Base-by-base conservation (phyloP, 2,113 vertebrate genomes). In the Campylomormyrus numenius region DNA sequence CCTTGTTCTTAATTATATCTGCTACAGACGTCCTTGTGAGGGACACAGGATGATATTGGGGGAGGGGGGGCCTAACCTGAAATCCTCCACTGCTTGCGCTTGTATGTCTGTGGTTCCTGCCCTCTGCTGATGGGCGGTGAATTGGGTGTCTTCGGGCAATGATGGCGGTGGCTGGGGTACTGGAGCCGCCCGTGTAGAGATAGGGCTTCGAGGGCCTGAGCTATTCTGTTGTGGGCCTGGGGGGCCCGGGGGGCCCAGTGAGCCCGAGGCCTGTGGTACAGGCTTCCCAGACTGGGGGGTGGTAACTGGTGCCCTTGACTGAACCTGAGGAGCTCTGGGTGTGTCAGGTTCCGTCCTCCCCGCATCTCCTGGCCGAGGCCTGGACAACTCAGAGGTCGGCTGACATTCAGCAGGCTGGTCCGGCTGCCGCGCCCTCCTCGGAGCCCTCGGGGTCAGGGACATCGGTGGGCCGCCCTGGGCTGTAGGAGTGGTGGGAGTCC, bases 81-180 rank as follows among this genome's bases (percentile, higher is more conserved):
- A 96, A 91, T 96, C 96, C 56, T 96, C 95, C 70, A 93, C 85
- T 17, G 52, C 85, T 80, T 94, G 95, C 11, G 94, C 84, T 92
- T 93, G 94, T 21, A 95, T 95, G 93, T 96, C 95, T 1, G 94
- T 94, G 1, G 96, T 95, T 2, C 95, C 95, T 2, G 93, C 95
- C 90, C 94, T 94, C 88, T 94, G 94, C 6, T 95, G 89, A 27
- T 96, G 92, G 88, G 92, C 91, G 88, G 90, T 93, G 93, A 93
- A 91, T 93, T 93, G 95, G 92, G 93, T 88, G 89, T 92, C 90
- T 87, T 91, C 27, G 1, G 93, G 90, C 89, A 89, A 94, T 92
- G 93, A 80, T 3, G 89, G 84, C 2, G 95, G 91, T 5, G 94
- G 92, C 31, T 96, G 93, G 56, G 97, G 96, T 10, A 97, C 95